phyloP scores from a whole-genome alignment of 2,888 invertebrate genomes.

The Pachydiplax longipennis region DNA sequence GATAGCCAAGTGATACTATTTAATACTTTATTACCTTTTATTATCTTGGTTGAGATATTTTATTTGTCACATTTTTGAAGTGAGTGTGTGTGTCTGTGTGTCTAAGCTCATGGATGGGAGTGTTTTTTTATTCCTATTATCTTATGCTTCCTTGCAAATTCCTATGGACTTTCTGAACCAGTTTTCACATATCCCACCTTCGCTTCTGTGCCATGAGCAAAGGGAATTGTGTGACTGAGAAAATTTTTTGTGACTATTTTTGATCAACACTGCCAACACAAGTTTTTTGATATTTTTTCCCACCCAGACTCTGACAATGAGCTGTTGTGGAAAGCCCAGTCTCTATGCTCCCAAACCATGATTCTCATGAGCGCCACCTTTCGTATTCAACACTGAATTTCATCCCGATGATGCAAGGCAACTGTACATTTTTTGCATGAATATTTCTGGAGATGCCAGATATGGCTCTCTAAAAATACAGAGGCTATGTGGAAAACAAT shows the following conservation, averaged over 20 bases:
- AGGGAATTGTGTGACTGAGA: slow-evolving; percentile 16
- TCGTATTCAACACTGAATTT: background rate
- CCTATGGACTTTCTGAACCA: background rate
- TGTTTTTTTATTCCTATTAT: background rate
- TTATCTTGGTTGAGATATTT: slow-evolving; percentile 33
- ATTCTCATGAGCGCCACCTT: slow-evolving; percentile 31
- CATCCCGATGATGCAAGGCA: slow-evolving; percentile 39
- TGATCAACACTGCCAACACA: slow-evolving; percentile 36
- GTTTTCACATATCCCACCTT: background rate
- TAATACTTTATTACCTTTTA: slow-evolving; percentile 19
- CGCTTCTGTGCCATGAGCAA: slow-evolving; percentile 3
- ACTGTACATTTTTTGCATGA: background rate
- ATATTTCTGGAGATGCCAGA: background rate
- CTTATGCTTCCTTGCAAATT: background rate
- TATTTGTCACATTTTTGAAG: slow-evolving; percentile 22
- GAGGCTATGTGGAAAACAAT: slow-evolving; percentile 13
- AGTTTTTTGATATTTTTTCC: slow-evolving; percentile 30
- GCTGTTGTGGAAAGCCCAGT: slow-evolving; percentile 2
- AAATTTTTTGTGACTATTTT: slow-evolving; percentile 35
- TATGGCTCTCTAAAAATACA: background rate
- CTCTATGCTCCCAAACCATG: slow-evolving; percentile 11
- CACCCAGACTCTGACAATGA: background rate
- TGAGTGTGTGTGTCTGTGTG: slow-evolving; percentile 20
- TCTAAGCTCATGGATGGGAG: slow-evolving; percentile 23
- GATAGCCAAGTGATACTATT: slow-evolving; percentile 38